Percentiles rank a stretch among this genome's conserved stretches.
Evolutionary conservation across 2,797 vertebrate genomes (phyloP).

Genomic region (Chelonia mydas): DNA sequence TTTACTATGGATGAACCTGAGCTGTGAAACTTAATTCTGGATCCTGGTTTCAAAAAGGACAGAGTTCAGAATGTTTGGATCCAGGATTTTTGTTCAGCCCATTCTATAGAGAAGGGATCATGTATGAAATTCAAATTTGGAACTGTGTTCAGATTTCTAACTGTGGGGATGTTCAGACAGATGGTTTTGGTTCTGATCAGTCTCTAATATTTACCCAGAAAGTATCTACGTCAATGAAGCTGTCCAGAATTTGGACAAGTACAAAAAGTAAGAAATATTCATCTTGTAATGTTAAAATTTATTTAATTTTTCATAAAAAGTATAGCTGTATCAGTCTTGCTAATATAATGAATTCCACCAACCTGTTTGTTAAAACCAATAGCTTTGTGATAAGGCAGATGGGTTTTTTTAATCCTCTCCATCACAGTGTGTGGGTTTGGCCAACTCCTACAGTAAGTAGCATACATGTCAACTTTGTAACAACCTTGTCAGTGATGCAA

Average conservation of each 20-base stretch:
- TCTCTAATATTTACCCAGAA: fast-evolving
- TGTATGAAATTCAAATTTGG: not conserved
- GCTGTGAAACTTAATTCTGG: not conserved
- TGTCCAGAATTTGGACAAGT: fast-evolving
- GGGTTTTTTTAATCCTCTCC: not conserved
- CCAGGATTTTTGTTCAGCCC: not conserved
- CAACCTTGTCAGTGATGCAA: not conserved
- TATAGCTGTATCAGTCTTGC: not conserved
- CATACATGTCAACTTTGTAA: not conserved
- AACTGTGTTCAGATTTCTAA: not conserved
- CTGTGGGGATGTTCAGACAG: not conserved
- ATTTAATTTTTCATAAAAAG: not conserved
- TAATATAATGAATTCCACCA: not conserved
- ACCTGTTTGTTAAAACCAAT: not conserved
- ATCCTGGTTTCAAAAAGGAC: not conserved
- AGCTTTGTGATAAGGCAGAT: not conserved
- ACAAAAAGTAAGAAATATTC: not conserved
- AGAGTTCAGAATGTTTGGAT: not conserved
- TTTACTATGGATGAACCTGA: not conserved
- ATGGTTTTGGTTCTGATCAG: not conserved
- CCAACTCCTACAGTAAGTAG: not conserved
- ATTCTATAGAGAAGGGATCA: no score
- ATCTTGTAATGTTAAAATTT: not conserved
- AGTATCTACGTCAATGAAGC: no score
- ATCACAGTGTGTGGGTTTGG: not conserved